phyloP scores from a whole-genome alignment of 2,797 vertebrate species.

The Eurystomus glaucurus region DNA sequence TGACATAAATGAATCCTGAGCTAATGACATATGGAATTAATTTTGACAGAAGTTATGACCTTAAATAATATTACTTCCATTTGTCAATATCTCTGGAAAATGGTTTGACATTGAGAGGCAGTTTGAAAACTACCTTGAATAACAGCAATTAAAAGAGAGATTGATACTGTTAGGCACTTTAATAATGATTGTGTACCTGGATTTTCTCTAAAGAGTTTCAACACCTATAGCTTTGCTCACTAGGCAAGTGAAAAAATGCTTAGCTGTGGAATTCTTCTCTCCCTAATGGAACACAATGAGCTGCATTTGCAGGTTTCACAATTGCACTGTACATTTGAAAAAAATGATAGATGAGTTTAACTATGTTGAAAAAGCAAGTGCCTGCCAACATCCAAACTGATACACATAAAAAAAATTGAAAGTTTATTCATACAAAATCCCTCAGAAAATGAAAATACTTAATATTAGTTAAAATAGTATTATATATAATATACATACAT shows the following conservation, averaged over 20 bases:
- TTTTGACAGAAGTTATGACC: constrained; percentile 73
- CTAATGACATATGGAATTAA: constrained; percentile 65
- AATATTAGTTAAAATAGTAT: not conserved
- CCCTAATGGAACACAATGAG: constrained; percentile 52
- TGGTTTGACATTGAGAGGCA: constrained; percentile 61
- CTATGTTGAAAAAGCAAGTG: constrained; percentile 24
- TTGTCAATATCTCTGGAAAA: constrained; percentile 77
- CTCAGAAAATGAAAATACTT: not conserved
- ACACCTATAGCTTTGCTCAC: constrained; percentile 61
- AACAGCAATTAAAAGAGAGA: constrained; percentile 64
- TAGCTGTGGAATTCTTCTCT: constrained; percentile 72
- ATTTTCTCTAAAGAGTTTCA: constrained; percentile 79
- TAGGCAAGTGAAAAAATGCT: constrained; percentile 63
- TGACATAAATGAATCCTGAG: constrained; percentile 66
- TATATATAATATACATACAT: too few relatives aligned
- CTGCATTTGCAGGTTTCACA: constrained; percentile 73
- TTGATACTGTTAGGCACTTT: constrained; percentile 63
- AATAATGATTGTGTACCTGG: constrained; percentile 69
- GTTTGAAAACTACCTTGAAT: constrained; percentile 69
- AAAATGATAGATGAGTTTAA: constrained; percentile 38
- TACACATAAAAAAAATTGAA: not conserved
- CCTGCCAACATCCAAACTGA: not conserved
- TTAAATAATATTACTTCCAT: constrained; percentile 74
- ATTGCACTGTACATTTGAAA: constrained; percentile 28
- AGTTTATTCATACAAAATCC: not conserved